Percentiles rank a stretch among this genome's conserved stretches.
Evolutionary conservation across 2,797 vertebrate species (phyloP).

Genomic region (Aeoliscus strigatus): DNA sequence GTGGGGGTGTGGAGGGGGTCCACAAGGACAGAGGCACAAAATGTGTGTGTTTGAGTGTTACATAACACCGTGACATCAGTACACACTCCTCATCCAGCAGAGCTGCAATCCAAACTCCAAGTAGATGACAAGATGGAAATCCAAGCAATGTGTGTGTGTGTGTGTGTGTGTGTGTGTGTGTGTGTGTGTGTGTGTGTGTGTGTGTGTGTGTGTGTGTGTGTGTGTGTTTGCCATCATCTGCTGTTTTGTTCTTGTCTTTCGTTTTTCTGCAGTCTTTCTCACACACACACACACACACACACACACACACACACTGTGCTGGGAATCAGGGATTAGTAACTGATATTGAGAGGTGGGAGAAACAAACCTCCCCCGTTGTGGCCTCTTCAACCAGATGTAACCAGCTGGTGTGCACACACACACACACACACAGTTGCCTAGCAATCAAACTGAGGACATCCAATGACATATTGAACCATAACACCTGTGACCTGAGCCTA

Average conservation of each 20-base stretch:
- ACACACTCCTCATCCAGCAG: conserved; percentile 40
- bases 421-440: conserved; percentile 30
- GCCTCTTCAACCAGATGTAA: conserved; percentile 67
- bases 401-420: conserved; percentile 52
- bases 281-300: conserved; percentile 6
- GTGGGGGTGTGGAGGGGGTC: not conserved
- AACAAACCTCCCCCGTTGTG: conserved; percentile 45
- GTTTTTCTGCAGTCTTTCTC: no score
- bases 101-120: conserved; percentile 45
- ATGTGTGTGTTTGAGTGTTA: conserved; percentile 29
- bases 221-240: no score
- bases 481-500: no score
- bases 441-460: no score
- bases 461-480: no score
- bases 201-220: conserved; percentile 1
- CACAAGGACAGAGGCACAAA: not conserved
- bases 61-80: conserved; percentile 53
- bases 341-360: conserved; percentile 61
- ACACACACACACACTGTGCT: conserved; percentile 36
- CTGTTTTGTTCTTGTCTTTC: no score
- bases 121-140: conserved; percentile 45
- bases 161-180: conserved; percentile 6
- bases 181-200: conserved; percentile 7
- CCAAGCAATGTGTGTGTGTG: conserved; percentile 26
- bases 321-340: conserved; percentile 59